Percentiles rank a stretch among this genome's conserved stretches.
Conservation (phyloP, 1,140 invertebrate species). For the Bombus fervidus region DNA sequence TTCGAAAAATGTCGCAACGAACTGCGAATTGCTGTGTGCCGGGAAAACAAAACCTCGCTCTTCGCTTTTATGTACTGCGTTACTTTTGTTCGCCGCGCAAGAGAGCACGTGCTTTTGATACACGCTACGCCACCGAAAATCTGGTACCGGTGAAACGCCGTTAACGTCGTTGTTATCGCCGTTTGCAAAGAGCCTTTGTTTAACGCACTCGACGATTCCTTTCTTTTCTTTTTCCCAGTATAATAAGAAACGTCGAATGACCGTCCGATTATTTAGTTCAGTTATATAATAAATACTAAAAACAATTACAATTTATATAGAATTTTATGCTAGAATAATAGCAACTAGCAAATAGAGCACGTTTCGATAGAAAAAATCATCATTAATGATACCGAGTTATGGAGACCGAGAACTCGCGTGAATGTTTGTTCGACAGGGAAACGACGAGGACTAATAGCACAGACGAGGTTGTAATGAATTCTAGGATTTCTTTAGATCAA, state of each 20-base stretch:
- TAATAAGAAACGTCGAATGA: background rate
- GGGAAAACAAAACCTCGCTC: background rate
- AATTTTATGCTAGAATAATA: background rate
- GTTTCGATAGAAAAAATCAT: background rate
- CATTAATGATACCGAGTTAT: constrained; percentile 6
- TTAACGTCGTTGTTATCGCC: background rate
- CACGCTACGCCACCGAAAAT: background rate
- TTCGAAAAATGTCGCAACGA: background rate
- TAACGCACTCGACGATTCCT: background rate
- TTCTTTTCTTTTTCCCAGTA: background rate
- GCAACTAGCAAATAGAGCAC: background rate
- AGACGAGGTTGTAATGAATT: too few species aligned
- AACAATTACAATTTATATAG: too few species aligned
- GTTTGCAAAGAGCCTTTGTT: background rate
- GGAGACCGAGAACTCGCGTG: background rate
- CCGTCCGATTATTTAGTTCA: too few species aligned
- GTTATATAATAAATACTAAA: too few species aligned
- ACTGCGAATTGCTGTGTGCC: background rate
- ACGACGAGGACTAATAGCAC: constrained; percentile 13
- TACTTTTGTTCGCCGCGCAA: background rate
- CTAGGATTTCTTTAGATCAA: background rate
- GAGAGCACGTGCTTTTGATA: background rate
- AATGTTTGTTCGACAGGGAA: background rate
- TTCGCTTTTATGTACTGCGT: background rate
- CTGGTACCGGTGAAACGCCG: background rate